Base-by-base conservation (phyloP, 2,797 vertebrate species). In the Halcyon badia region DNA sequence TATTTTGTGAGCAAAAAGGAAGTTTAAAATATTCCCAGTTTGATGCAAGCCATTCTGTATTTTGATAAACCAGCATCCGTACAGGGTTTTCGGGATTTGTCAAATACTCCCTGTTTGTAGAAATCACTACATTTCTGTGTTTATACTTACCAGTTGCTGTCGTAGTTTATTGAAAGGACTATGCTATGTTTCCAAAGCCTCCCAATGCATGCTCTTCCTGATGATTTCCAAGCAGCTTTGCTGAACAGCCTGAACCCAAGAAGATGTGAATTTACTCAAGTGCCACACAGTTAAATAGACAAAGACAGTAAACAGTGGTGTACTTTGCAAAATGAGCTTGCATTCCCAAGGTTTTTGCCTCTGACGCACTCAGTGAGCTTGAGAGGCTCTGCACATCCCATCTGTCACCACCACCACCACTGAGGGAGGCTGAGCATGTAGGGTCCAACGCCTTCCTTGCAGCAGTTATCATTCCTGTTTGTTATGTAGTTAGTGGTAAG, bases 391-490 rank as follows among this genome's bases (percentile, higher is more conserved):
- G 19, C 25, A 57, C 0, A 6, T 54, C 39, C 22, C 9, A 2
- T 44, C 33, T 16, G 31, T 35, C 21, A 16, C 37, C 17, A 14
- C 37, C 19, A 73, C 8, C 10, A 7, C 4, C 16, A n/a, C 28
- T 0, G 0, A 31, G 19, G 21, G 14, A 60, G 21, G 14, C 10
- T 26, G n/a, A 71, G 10, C 0, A 0, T 2, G 6, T 19, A 18
- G 31, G 25, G 6, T 26, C 68, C 1, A 0, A 28, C 68, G 17
- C 4, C 6, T 4, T 78, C 16, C 26, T 46, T 1, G 0, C 14
- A 66, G 65, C 19, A 25, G 20, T 28, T 75, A 24, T 30, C 30
- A 7, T 9, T 48, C 25, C 14, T 39, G 26, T 41, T 89, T 71
- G 30, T 31, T n/a, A 56, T 0, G 0, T 25, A 14, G 21, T 60